These are phyloP conservation scores for Amblyornis subalaris DNA, from an alignment of 2,113 vertebrate species.

Conservation along the genomic window DNA sequence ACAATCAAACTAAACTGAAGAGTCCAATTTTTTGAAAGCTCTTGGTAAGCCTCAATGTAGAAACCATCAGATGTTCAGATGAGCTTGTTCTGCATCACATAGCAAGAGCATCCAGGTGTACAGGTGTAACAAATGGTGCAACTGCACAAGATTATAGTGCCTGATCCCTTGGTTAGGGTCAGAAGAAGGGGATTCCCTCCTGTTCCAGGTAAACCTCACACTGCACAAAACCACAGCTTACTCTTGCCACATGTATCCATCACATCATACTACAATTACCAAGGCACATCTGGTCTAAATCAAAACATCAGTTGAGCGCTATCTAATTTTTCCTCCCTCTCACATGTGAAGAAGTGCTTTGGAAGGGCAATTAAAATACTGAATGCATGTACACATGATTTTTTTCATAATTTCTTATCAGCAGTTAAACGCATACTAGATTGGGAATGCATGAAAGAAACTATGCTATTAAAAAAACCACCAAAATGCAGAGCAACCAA, in stretches of 20 bases:
- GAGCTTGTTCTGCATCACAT: neutral
- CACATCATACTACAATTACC: neutral
- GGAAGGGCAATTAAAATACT: neutral
- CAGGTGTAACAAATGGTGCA: neutral
- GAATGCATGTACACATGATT: neutral
- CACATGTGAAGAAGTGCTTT: neutral
- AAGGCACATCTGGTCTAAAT: neutral
- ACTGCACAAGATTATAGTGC: neutral
- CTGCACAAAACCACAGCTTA: neutral
- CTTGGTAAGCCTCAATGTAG: neutral
- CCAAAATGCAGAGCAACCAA: neutral
- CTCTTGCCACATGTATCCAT: rapidly evolving
- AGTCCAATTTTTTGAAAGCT: neutral
- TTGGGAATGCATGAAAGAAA: neutral
- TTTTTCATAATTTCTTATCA: neutral
- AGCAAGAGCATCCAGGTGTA: neutral
- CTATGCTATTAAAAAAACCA: neutral
- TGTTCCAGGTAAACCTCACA: neutral
- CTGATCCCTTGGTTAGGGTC: neutral
- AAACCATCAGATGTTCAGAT: neutral
- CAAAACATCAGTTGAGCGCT: neutral
- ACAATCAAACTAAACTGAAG: neutral
- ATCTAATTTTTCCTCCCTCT: neutral
- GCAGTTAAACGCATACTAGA: neutral
- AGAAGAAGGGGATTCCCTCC: neutral